phyloP scores from a whole-genome alignment of 2,113 vertebrate species.

The Crotalus tigris region DNA sequence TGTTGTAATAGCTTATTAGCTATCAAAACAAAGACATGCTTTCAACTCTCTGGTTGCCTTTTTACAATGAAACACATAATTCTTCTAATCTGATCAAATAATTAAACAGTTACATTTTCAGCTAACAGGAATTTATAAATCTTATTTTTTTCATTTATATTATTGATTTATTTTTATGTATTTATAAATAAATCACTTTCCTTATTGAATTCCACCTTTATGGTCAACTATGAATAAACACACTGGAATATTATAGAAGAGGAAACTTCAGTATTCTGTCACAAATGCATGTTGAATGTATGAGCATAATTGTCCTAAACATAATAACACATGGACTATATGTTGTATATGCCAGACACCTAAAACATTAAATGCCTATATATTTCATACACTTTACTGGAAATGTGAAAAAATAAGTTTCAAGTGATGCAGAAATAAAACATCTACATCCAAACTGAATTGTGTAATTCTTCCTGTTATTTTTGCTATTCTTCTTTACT shows the following conservation, averaged over 20 bases:
- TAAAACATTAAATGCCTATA: not conserved
- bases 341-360: not conserved
- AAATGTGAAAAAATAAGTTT: not conserved
- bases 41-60: not conserved
- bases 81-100: not conserved
- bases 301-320: not conserved
- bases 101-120: not conserved
- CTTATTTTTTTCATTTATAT: not conserved
- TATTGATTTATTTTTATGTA: not conserved
- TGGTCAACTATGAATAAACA: not conserved
- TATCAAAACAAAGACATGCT: not conserved
- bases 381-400: not conserved
- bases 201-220: not conserved
- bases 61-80: not conserved
- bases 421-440: not conserved
- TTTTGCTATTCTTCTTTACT: not conserved
- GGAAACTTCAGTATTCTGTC: not conserved
- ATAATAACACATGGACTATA: not conserved
- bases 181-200: not conserved
- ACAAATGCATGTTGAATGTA: not conserved
- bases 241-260: not conserved
- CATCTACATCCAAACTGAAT: not conserved
- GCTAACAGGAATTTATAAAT: not conserved
- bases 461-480: not conserved
- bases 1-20: not conserved